A percentile compares a stretch with the other conserved stretches of the same genome.
phyloP scores from a whole-genome alignment of 2,113 vertebrate species.

The Rhea pennata region DNA sequence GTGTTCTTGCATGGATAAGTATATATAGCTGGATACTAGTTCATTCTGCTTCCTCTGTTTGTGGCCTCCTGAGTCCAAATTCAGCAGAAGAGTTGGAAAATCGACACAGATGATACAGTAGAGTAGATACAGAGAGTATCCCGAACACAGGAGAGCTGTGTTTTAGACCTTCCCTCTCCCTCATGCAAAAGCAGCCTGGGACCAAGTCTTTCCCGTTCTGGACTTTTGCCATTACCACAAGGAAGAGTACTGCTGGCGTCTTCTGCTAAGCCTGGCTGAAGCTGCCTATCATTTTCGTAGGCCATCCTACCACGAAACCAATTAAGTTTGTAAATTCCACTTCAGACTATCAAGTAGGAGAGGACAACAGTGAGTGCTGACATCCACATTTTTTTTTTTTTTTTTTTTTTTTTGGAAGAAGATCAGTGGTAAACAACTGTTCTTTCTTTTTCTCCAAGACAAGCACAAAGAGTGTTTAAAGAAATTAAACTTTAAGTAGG shows the following conservation, averaged over 20 bases:
- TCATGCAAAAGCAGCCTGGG: background rate
- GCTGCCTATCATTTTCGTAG: background rate
- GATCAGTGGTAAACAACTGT: background rate
- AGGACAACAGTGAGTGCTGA: background rate
- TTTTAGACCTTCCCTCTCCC: background rate
- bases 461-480: background rate
- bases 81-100: background rate
- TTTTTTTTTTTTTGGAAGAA: background rate
- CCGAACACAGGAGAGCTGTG: background rate
- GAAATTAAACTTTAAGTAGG: background rate
- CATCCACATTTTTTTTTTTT: background rate
- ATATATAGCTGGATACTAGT: background rate
- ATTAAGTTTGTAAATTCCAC: background rate
- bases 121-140: background rate
- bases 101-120: accelerated
- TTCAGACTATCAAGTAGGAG: background rate
- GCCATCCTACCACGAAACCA: background rate
- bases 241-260: background rate
- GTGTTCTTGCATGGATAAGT: background rate
- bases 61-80: background rate
- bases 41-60: background rate
- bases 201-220: background rate
- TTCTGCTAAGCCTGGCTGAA: background rate
- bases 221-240: background rate
- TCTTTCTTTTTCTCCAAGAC: background rate